Evolutionary conservation across 2,113 vertebrate genomes (phyloP), one percentile per base, ranked within the genome.

Genomic region (Ameiurus melas): DNA sequence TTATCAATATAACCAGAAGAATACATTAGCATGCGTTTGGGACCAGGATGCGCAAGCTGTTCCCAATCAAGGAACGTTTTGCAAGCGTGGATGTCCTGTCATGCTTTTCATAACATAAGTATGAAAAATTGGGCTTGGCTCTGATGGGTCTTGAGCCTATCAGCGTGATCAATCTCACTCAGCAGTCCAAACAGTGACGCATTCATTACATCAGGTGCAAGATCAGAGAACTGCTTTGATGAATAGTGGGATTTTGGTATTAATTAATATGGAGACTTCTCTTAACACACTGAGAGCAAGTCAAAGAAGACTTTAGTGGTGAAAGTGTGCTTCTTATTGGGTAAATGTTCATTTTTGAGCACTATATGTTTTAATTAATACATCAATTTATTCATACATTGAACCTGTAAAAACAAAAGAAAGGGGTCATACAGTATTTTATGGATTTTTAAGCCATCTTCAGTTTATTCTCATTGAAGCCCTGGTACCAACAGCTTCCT

Each of bases 21-120:
- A 89, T 89, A 93, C 91, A 92, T 94, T 94, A 94, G 92, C 93
- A 94, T 94, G 93, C 94, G 92, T 92, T 94, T 93, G 92, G 93
- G 93, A 89, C 92, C 47, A 89, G 91, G 88, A 92, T 91, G 91
- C 25, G 91, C 94, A 95, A 95, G 94, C 95, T 95, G 95, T 95
- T 95, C 91, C 91, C 93, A 94, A 95, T 95, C 94, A 95, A 93
- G 89, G 89, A 70, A 57, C 89, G 90, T 87, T 94, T 89, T 71
- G 90, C n/a, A 20, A 84, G 89, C 90, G 92, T 94, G 92, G 92
- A 91, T 92, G 89, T 93, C 93, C 94, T 96, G 95, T 94, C 95
- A 94, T 93, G 93, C 94, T 95, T 95, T 94, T 92, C 92, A 92
- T 95, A 95, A 95, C 92, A 92, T 95, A 95, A 95, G 93, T 93